Evolutionary conservation across 37 sponge, comb jelly and placozoan genomes (phyloP).

Genomic region (Halichondria panicea): DNA sequence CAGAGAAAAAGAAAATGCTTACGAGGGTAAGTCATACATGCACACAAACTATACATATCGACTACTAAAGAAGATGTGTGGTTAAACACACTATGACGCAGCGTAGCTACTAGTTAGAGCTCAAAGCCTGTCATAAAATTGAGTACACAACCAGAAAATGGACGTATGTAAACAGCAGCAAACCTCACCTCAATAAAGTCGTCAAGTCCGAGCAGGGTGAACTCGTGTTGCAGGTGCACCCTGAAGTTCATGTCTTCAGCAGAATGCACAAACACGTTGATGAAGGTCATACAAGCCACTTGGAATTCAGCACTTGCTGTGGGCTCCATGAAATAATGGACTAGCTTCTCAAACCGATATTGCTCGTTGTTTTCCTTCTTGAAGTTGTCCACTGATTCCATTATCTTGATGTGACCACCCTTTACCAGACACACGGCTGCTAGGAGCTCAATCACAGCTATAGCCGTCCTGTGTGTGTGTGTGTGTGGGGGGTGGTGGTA

Average conservation of each 20-base stretch:
- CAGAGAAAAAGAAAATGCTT: no score
- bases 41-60: no score
- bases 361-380: constrained; percentile 42
- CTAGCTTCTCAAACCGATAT: constrained; percentile 60
- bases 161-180: not conserved
- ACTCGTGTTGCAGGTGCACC: constrained; percentile 84
- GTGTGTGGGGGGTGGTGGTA: not conserved
- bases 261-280: constrained; percentile 79
- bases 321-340: constrained; percentile 47
- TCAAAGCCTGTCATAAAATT: no score
- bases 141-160: no score
- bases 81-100: not conserved
- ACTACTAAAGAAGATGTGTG: not conserved
- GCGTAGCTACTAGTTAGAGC: no score
- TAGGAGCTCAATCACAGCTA: constrained; percentile 70
- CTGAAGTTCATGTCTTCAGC: constrained; percentile 80
- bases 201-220: constrained; percentile 73
- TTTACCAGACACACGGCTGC: constrained; percentile 80
- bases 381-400: constrained; percentile 81
- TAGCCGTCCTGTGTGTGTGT: constrained; percentile 56
- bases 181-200: constrained; percentile 62
- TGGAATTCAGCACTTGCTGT: constrained; percentile 42
- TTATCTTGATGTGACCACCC: constrained; percentile 78
- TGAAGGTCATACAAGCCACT: constrained; percentile 78
- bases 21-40: no score